These are phyloP conservation scores for Hypothenemus hampei DNA, from an alignment of 1,140 invertebrate species.

Conservation along the genomic window DNA sequence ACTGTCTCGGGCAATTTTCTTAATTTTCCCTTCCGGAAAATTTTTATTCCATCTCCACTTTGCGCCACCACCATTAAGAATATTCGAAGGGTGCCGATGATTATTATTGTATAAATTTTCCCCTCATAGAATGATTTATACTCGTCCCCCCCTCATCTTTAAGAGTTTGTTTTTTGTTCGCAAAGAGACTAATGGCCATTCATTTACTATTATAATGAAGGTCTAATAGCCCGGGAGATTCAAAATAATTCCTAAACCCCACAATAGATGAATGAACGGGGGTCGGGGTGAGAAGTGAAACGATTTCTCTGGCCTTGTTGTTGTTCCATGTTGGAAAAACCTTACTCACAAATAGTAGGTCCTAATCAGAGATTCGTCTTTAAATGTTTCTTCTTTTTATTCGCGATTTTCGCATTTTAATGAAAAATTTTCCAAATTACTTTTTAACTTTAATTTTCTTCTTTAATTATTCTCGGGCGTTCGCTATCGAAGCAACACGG, in stretches of 20 bases:
- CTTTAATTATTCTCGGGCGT: slow-evolving; percentile 20
- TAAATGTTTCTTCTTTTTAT: too few relatives aligned
- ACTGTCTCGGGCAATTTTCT: slow-evolving; percentile 10
- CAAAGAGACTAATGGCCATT: slow-evolving; percentile 24
- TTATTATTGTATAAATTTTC: not conserved
- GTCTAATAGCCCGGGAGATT: slow-evolving; percentile 17
- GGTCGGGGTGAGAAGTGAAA: not conserved
- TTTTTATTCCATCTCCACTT: too few relatives aligned
- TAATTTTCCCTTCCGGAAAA: slow-evolving; percentile 8
- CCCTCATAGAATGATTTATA: not conserved
- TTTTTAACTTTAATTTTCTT: slow-evolving; percentile 27
- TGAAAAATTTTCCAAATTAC: too few relatives aligned
- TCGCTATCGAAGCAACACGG: too few relatives aligned
- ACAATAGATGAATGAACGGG: too few relatives aligned
- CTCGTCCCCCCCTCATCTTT: slow-evolving; percentile 2
- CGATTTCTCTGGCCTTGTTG: too few relatives aligned
- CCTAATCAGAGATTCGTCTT: not conserved
- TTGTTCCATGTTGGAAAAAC: too few relatives aligned
- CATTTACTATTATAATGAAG: slow-evolving; percentile 26
- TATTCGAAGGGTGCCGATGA: too few relatives aligned
- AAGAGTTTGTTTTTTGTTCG: too few relatives aligned
- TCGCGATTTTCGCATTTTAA: too few relatives aligned
- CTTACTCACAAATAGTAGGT: not conserved
- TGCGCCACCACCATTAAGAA: too few relatives aligned
- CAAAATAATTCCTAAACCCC: slow-evolving; percentile 1